These are phyloP conservation scores for Pycnonotus jocosus DNA, from an alignment of 2,113 vertebrate genomes.

Conservation along the genomic window DNA sequence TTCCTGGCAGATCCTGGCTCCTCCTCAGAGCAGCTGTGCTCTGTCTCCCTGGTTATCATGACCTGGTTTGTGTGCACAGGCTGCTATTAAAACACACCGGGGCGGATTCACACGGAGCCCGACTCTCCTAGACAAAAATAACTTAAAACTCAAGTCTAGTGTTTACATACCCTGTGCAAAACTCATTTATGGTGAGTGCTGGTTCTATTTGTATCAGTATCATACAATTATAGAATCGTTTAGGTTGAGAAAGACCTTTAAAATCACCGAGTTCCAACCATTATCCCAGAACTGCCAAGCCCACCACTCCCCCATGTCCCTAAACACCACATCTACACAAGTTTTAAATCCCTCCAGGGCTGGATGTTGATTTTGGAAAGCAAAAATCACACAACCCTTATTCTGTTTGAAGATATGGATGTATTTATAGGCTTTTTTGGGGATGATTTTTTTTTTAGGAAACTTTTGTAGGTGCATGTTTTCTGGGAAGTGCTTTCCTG, in stretches of 20 bases:
- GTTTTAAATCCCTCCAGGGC: neutral
- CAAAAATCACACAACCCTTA: neutral
- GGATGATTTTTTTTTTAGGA: neutral
- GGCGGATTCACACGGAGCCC: neutral
- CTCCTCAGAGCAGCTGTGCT: neutral
- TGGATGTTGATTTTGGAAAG: neutral
- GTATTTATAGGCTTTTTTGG: neutral
- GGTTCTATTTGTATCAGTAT: neutral
- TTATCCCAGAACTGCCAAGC: neutral
- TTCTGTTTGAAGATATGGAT: neutral
- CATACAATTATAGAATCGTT: neutral
- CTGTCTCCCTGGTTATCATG: neutral
- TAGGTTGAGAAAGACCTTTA: neutral
- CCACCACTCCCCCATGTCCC: neutral
- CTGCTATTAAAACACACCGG: conserved; percentile 14
- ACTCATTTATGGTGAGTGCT: neutral
- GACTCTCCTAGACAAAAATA: neutral
- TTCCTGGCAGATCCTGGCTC: neutral
- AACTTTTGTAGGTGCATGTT: neutral
- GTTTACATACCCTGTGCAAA: neutral
- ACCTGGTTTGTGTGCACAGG: neutral
- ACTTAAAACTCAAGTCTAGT: neutral
- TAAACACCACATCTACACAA: neutral
- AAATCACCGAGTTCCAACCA: neutral
- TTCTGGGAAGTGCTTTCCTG: neutral